These are phyloP conservation scores for Rutilus rutilus DNA, from an alignment of 2,113 vertebrate species.

Conservation along the genomic window DNA sequence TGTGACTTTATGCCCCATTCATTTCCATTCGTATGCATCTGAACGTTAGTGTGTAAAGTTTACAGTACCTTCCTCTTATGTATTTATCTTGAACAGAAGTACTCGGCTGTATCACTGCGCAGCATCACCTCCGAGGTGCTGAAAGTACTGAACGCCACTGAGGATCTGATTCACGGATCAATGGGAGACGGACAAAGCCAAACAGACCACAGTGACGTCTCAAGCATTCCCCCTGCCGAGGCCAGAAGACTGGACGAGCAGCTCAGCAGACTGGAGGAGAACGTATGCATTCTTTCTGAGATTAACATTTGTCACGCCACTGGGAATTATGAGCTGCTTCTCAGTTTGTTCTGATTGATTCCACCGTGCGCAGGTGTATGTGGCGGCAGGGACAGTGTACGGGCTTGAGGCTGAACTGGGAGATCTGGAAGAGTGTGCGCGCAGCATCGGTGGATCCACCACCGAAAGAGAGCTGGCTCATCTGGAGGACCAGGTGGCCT, in stretches of 20 bases:
- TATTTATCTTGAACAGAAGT: slow-evolving; percentile 79
- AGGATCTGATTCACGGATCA: slow-evolving; percentile 88
- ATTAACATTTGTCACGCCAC: background rate
- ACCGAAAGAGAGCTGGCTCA: slow-evolving; percentile 83
- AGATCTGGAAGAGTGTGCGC: slow-evolving; percentile 86
- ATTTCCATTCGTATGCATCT: background rate
- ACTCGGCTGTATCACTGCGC: slow-evolving; percentile 91
- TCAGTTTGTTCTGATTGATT: background rate
- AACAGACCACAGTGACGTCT: slow-evolving; percentile 52
- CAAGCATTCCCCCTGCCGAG: slow-evolving; percentile 74
- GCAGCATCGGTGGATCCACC: slow-evolving; percentile 82
- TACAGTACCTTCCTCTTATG: background rate
- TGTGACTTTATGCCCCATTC: background rate
- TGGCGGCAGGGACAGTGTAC: slow-evolving; percentile 87
- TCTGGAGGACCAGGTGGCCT: slow-evolving; percentile 94
- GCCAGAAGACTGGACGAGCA: slow-evolving; percentile 85
- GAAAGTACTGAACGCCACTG: slow-evolving; percentile 93
- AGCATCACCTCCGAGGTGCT: slow-evolving; percentile 96
- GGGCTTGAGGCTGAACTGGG: slow-evolving; percentile 88
- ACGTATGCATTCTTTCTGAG: slow-evolving; percentile 73
- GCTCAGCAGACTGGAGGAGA: slow-evolving; percentile 93
- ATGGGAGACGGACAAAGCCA: slow-evolving; percentile 59
- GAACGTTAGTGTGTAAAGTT: slow-evolving; percentile 6
- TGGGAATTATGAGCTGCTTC: background rate
- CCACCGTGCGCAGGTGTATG: slow-evolving; percentile 82